Evolutionary conservation across 2,113 vertebrate species (phyloP).

Genomic region (Trochalopteron elliotii): DNA sequence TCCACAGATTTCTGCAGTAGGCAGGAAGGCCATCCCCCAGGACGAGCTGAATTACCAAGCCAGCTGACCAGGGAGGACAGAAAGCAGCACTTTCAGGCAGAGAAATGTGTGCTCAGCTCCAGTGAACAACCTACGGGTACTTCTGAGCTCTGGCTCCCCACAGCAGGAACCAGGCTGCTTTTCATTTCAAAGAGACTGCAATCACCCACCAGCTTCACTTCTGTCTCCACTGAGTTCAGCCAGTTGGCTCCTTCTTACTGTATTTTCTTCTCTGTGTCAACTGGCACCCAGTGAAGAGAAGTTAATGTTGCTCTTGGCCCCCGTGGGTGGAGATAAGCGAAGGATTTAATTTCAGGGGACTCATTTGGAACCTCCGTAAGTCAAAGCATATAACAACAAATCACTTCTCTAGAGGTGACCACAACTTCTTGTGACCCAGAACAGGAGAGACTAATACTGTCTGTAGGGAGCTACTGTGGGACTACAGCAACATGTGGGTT

Average conservation of each 20-base stretch:
- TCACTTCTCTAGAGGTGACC: neutral
- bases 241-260: neutral
- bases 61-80: neutral
- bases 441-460: neutral
- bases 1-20: neutral
- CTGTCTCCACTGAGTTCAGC: neutral
- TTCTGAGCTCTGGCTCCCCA: neutral
- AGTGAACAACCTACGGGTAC: neutral
- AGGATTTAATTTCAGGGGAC: neutral
- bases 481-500: accelerated
- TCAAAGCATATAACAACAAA: neutral
- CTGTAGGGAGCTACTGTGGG: neutral
- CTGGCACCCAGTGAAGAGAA: neutral
- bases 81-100: neutral
- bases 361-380: neutral
- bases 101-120: neutral
- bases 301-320: neutral
- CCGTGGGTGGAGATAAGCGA: neutral
- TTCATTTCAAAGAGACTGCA: neutral
- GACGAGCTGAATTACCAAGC: neutral
- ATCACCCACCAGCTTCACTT: neutral
- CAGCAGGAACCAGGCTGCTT: neutral
- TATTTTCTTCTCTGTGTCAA: neutral
- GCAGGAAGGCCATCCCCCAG: neutral
- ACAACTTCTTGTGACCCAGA: neutral